Base-by-base conservation (phyloP, 2,113 vertebrate species). In the Malurus melanocephalus region DNA sequence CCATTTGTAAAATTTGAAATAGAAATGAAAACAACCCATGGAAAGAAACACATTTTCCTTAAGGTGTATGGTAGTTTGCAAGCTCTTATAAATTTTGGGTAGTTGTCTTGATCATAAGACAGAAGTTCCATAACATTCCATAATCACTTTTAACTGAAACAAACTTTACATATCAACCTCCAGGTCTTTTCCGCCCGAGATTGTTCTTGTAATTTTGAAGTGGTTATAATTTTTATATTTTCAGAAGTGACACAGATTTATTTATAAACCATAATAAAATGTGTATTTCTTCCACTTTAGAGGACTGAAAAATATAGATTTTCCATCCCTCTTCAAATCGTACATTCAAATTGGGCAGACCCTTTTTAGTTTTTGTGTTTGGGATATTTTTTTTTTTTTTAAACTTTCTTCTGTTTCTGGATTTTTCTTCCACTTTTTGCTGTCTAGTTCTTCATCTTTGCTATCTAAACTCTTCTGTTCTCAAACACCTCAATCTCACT, bases 401-500 rank as follows among this genome's bases (percentile, higher is more conserved):
- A 9, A 11, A 11, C 1, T 26, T 90, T 68, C 3, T 55, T 78
- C 17, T 40, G 1, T 26, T 60, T 5, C n/a, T 40, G 0, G 4
- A 51, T 82, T 71, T 24, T 28, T 20, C 2, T 15, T 7, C 13
- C 38, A 33, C 19, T 30, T 80, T 80, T 14, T 73, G 6, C 7
- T 69, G 40, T 59, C 55, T 89, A 72, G 73, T 59, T 93, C 33
- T 76, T 33, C 27, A 4, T 65, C 4, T 27, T 73, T 57, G 13
- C 5, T n/a, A 80, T 74, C 11, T 61, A 66, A 69, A 57, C 7
- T 61, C 94, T 94, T 65, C 12, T 95, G 2, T 81, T 94, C 85
- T 89, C 48, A 80, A 26, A 95, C 32, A 57, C 19, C 27, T 87
- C 59, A 77, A 7, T 92, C 17, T 84, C 57, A 80, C 11, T 89